Conservation (phyloP, 2,113 vertebrate genomes). For the Anarhynchus alexandrinus region DNA sequence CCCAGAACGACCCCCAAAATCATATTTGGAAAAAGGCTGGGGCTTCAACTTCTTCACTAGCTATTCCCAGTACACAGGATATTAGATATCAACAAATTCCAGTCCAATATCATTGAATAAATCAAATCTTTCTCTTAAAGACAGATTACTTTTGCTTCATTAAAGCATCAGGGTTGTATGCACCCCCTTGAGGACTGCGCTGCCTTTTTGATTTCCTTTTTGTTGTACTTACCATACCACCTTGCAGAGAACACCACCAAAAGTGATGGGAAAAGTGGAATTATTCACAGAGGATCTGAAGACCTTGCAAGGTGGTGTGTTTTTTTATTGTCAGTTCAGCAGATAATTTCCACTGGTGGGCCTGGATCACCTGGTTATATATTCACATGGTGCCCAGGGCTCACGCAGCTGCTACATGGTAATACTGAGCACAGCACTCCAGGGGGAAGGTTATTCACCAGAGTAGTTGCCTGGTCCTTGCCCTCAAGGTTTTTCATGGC, state of each 20-base stretch:
- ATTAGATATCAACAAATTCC: conserved; percentile 17
- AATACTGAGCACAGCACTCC: not conserved
- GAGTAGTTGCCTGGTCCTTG: not conserved
- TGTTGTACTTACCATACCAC: not conserved
- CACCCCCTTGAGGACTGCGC: not conserved
- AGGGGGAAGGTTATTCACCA: not conserved
- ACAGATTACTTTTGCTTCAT: conserved; percentile 14
- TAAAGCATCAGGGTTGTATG: not conserved
- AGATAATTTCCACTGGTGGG: not conserved
- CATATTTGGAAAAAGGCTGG: not conserved
- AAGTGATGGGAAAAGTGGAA: not conserved
- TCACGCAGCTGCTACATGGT: fast-evolving
- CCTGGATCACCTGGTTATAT: not conserved
- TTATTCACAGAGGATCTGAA: not conserved
- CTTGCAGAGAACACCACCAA: not conserved
- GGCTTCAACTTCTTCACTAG: not conserved
- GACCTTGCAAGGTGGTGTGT: not conserved
- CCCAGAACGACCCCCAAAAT: not conserved
- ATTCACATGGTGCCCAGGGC: not conserved
- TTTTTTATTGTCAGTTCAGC: not conserved
- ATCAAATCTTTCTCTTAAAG: conserved; percentile 27
- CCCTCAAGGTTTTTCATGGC: not conserved
- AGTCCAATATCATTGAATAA: conserved; percentile 11
- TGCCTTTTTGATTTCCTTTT: not conserved
- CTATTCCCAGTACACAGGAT: not conserved